Percentiles rank a stretch among this genome's conserved stretches.
phyloP scores from a whole-genome alignment of 2,113 vertebrate species.

The Panthera tigris region DNA sequence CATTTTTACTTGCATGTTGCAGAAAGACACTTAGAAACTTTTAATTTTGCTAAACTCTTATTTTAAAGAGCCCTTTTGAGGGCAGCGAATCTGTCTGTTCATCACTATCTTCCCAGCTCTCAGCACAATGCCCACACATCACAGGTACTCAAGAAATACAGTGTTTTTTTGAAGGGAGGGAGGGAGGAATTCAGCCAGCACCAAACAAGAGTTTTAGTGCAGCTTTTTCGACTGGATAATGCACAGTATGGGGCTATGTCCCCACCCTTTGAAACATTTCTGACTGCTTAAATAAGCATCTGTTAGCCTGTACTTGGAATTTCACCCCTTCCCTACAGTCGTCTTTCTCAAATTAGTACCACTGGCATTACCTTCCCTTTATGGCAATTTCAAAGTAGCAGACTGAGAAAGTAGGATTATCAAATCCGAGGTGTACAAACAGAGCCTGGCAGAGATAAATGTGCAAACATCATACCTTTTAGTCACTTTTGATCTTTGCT shows the following conservation, averaged over 20 bases:
- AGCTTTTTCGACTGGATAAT: neutral
- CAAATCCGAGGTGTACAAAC: slow-evolving; percentile 30
- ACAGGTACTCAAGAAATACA: neutral
- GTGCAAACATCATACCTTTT: neutral
- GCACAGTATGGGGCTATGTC: neutral
- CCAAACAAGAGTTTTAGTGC: neutral
- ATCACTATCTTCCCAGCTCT: too few species aligned
- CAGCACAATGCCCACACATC: neutral
- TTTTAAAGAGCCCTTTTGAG: neutral
- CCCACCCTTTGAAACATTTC: neutral
- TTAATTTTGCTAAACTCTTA: neutral
- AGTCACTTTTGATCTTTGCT: slow-evolving; percentile 29
- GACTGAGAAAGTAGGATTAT: neutral
- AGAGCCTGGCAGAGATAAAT: neutral
- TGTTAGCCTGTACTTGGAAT: neutral
- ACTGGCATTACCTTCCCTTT: slow-evolving; percentile 27
- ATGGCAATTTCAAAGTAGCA: slow-evolving; percentile 15
- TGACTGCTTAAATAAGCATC: neutral
- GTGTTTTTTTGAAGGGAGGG: neutral
- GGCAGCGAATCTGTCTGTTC: neutral
- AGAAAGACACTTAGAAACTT: neutral
- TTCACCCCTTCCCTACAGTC: slow-evolving; percentile 23
- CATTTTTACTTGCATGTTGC: neutral
- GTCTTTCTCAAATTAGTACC: neutral
- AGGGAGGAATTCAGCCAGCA: neutral